These are phyloP conservation scores for Perizoma flavofasciatum DNA, from an alignment of 2,888 invertebrate genomes.

Conservation along the genomic window DNA sequence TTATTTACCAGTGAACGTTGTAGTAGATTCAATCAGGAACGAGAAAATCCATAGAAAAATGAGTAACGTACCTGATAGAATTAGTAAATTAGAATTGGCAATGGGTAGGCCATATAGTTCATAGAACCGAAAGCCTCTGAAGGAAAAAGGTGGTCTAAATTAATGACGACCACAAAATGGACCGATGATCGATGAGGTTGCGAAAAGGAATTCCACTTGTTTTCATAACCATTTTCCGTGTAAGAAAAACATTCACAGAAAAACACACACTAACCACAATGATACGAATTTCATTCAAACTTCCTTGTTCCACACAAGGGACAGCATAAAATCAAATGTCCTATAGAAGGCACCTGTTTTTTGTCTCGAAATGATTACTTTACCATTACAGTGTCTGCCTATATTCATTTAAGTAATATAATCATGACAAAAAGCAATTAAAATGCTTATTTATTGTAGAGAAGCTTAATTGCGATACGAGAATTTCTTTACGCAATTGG, in stretches of 20 bases:
- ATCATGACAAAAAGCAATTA: slow-evolving; percentile 69
- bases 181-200: too few relatives aligned
- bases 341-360: slow-evolving; percentile 12
- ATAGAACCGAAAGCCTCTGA: too few relatives aligned
- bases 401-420: slow-evolving; percentile 59
- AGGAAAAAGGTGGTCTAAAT: too few relatives aligned
- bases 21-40: background rate
- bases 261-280: slow-evolving; percentile 37
- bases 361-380: slow-evolving; percentile 35
- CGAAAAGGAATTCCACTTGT: slow-evolving; percentile 37
- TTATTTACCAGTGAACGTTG: slow-evolving; percentile 17
- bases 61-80: too few relatives aligned
- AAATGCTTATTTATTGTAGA: slow-evolving; percentile 71
- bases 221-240: slow-evolving; percentile 50
- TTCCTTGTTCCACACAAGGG: slow-evolving; percentile 14
- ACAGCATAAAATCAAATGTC: slow-evolving; percentile 11
- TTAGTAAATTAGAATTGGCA: too few relatives aligned
- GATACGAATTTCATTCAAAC: slow-evolving; percentile 13
- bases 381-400: slow-evolving; percentile 62
- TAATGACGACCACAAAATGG: background rate
- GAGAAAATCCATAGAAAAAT: background rate
- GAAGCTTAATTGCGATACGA: slow-evolving; percentile 63
- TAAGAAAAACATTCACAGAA: slow-evolving; percentile 47
- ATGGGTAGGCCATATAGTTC: too few relatives aligned
- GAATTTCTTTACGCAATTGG: slow-evolving; percentile 56